phyloP scores from a whole-genome alignment of 2,113 vertebrate species.

The Rana temporaria region DNA sequence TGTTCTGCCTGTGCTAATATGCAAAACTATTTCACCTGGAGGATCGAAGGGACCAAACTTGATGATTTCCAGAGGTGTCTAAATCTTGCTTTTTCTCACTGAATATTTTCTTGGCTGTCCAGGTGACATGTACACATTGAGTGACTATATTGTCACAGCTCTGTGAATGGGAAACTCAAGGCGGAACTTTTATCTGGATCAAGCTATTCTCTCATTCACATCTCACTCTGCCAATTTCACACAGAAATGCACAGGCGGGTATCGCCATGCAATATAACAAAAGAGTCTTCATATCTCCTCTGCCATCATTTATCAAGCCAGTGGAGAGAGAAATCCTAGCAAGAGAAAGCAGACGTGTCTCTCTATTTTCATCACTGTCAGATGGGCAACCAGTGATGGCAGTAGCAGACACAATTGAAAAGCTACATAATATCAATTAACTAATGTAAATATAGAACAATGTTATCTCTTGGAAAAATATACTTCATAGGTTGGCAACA shows the following conservation, averaged over 20 bases:
- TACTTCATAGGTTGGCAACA: too few relatives aligned
- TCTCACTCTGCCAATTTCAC: conserved; percentile 60
- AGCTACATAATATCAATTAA: not conserved
- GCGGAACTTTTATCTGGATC: conserved; percentile 52
- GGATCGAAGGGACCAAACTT: not conserved
- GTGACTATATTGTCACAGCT: conserved; percentile 50
- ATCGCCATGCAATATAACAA: not conserved
- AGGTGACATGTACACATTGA: conserved; percentile 6
- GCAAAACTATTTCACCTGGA: not conserved
- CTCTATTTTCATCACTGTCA: conserved; percentile 30
- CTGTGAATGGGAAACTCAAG: conserved; percentile 29
- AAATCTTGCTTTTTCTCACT: conserved; percentile 1
- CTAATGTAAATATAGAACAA: not conserved
- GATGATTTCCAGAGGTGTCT: not conserved
- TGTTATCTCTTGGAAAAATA: not conserved
- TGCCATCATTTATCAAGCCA: conserved; percentile 61
- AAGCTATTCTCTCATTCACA: conserved; percentile 56
- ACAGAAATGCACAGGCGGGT: conserved; percentile 27
- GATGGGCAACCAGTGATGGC: not conserved
- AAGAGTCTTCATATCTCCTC: conserved; percentile 25
- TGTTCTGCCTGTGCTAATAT: not conserved
- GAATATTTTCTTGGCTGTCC: conserved; percentile 12
- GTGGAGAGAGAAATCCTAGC: conserved; percentile 59
- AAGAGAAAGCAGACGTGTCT: conserved; percentile 8
- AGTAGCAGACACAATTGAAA: not conserved